phyloP scores from a whole-genome alignment of 2,888 invertebrate species.

The Slavum lentiscoides region DNA sequence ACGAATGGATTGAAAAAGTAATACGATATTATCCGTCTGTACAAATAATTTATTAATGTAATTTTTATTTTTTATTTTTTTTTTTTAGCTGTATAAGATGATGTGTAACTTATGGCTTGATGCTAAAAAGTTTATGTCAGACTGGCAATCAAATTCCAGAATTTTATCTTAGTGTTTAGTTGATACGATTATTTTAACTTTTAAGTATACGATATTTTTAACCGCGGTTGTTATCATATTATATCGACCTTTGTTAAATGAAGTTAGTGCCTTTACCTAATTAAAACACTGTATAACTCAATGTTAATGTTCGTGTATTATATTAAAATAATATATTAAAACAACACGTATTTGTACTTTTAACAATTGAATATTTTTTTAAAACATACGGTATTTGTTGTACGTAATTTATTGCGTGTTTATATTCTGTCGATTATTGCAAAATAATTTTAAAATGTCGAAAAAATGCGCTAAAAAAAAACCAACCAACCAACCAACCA shows the following conservation, averaged over 20 bases:
- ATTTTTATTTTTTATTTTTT: slow-evolving; percentile 1
- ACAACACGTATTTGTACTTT: background rate
- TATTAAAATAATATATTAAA: background rate
- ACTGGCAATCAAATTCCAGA: background rate
- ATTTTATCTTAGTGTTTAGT: background rate
- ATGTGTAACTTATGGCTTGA: slow-evolving; percentile 2
- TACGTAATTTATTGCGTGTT: no score
- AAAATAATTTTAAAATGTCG: no score
- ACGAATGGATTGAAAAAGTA: slow-evolving; percentile 37
- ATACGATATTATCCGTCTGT: background rate
- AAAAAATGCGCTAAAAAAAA: no score
- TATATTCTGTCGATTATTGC: no score
- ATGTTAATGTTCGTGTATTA: background rate
- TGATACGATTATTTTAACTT: background rate
- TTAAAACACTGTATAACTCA: no score
- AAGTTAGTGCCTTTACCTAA: background rate
- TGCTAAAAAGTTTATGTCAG: slow-evolving; percentile 21
- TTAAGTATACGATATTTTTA: slow-evolving; percentile 34
- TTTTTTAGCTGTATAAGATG: slow-evolving; percentile 25
- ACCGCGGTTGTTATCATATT: background rate
- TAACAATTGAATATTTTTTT: background rate
- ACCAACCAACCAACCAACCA: no score
- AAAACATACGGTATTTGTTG: background rate
- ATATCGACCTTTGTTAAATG: background rate
- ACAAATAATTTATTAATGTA: slow-evolving; percentile 6